These are phyloP conservation scores for Tetraneura akinire DNA, from an alignment of 1,140 invertebrate species.

Conservation along the genomic window DNA sequence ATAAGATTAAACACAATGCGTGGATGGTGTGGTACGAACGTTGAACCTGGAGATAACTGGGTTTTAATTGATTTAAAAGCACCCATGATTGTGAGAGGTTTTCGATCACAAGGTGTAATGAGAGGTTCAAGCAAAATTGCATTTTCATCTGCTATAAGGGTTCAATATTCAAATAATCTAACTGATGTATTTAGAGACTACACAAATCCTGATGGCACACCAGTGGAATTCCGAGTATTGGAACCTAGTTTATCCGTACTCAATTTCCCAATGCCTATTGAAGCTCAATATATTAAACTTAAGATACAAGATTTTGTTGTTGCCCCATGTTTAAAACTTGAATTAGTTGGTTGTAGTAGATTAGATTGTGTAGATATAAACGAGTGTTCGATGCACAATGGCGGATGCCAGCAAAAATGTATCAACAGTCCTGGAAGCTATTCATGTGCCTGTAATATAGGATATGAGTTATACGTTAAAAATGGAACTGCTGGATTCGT, in stretches of 20 bases:
- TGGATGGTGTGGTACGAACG: slow-evolving; percentile 86
- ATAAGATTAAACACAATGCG: slow-evolving; percentile 78
- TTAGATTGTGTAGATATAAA: slow-evolving; percentile 90
- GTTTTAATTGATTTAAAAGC: slow-evolving; percentile 84
- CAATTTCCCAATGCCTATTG: slow-evolving; percentile 87
- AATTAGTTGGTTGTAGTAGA: slow-evolving; percentile 90
- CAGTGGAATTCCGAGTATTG: slow-evolving; percentile 87
- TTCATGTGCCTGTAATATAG: slow-evolving; percentile 86
- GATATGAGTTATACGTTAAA: slow-evolving; percentile 84
- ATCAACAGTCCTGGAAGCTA: slow-evolving; percentile 85
- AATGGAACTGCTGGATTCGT: slow-evolving; percentile 91
- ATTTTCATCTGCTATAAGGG: slow-evolving; percentile 83
- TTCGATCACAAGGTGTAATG: slow-evolving; percentile 83
- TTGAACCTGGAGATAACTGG: slow-evolving; percentile 85
- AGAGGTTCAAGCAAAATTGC: slow-evolving; percentile 77
- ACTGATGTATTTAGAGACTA: slow-evolving; percentile 89
- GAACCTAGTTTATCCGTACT: slow-evolving; percentile 85
- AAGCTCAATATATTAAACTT: slow-evolving; percentile 85
- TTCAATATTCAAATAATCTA: slow-evolving; percentile 84
- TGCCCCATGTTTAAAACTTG: slow-evolving; percentile 86
- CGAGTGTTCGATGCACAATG: slow-evolving; percentile 86
- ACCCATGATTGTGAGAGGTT: slow-evolving; percentile 85
- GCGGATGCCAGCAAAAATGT: slow-evolving; percentile 92
- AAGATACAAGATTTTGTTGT: slow-evolving; percentile 81
- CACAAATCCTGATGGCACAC: slow-evolving; percentile 85